Percentiles rank a stretch among this genome's conserved stretches.
Evolutionary conservation across 2,113 vertebrate species (phyloP).

Genomic region (Chionomys nivalis): DNA sequence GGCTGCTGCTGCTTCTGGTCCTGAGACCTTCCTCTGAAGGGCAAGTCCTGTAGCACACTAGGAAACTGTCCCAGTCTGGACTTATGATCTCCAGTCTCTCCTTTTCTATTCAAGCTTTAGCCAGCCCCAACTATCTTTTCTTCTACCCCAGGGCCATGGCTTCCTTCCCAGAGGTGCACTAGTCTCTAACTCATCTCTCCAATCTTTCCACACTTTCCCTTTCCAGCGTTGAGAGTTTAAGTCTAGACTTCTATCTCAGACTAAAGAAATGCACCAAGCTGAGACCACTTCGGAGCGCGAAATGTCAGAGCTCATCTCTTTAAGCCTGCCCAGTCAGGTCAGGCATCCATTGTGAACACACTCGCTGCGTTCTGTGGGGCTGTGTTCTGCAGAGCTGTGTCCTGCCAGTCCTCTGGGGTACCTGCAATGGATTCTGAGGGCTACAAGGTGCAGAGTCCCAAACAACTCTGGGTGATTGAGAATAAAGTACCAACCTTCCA

Average conservation of each 20-base stretch:
- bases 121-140: background rate
- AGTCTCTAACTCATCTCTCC: background rate
- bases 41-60: background rate
- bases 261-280: conserved; percentile 26
- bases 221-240: conserved; percentile 9
- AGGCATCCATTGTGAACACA: background rate
- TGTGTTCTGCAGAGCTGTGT: too few relatives aligned
- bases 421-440: conserved; percentile 51
- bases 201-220: background rate
- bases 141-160: background rate
- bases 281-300: background rate
- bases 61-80: background rate
- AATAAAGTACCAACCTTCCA: conserved; percentile 59
- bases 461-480: conserved; percentile 35
- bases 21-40: background rate
- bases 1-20: background rate
- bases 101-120: conserved; percentile 1
- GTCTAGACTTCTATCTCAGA: background rate
- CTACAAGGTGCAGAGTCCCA: background rate
- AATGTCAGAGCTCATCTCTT: background rate
- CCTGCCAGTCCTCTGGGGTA: background rate
- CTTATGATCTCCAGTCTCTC: background rate
- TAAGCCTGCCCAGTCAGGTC: background rate
- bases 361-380: background rate
- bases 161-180: background rate